These are phyloP conservation scores for Plodia interpunctella DNA, from an alignment of 1,140 invertebrate species.

Conservation along the genomic window DNA sequence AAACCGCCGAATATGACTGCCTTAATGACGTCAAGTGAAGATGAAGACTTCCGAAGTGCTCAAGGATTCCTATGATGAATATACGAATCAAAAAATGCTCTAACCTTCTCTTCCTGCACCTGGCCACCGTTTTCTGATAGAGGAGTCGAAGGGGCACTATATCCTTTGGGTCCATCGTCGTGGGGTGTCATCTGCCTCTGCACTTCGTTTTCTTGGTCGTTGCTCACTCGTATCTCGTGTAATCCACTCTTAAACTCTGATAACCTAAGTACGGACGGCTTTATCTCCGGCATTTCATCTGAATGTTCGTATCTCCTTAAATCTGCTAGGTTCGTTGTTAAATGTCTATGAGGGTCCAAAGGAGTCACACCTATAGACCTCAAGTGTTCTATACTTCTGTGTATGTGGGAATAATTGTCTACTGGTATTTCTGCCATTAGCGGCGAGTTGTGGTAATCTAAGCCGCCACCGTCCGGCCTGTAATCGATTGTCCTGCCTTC, in stretches of 20 bases:
- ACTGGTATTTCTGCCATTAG: constrained; percentile 79
- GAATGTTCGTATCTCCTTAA: constrained; percentile 74
- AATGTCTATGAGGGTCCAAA: constrained; percentile 71
- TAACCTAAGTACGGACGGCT: constrained; percentile 73
- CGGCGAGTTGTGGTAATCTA: constrained; percentile 79
- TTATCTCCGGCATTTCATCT: constrained; percentile 75
- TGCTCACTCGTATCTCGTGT: constrained; percentile 62
- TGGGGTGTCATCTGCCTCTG: constrained; percentile 68
- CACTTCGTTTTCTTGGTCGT: constrained; percentile 68
- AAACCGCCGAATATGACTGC: constrained; percentile 44
- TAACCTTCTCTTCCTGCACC: constrained; percentile 80
- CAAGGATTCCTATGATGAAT: constrained; percentile 42
- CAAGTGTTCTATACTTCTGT: constrained; percentile 82
- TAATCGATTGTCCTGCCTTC: constrained; percentile 79
- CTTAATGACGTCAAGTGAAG: constrained; percentile 46
- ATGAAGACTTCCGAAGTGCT: constrained; percentile 56
- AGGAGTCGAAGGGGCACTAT: constrained; percentile 81
- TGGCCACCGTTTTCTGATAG: constrained; percentile 79
- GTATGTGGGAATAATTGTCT: constrained; percentile 81
- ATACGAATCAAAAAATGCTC: constrained; percentile 26
- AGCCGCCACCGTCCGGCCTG: constrained; percentile 76
- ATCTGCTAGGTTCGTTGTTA: constrained; percentile 72
- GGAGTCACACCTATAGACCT: constrained; percentile 79
- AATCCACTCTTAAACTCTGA: constrained; percentile 73
- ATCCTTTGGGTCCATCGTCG: constrained; percentile 69